These are phyloP conservation scores for Papilio xuthus DNA, from an alignment of 1,140 invertebrate genomes.

Conservation along the genomic window DNA sequence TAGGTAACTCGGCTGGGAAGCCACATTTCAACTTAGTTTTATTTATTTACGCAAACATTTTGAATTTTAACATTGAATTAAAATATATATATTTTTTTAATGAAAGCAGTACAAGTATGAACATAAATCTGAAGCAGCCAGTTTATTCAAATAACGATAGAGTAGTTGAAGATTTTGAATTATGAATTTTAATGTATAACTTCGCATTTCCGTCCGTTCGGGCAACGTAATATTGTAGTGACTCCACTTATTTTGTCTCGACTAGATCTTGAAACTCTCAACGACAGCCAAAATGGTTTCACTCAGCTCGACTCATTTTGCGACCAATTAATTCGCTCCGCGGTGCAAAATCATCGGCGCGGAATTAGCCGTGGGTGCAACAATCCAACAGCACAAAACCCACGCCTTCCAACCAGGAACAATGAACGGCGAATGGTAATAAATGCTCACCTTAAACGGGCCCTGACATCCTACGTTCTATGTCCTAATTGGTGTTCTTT, in stretches of 20 bases:
- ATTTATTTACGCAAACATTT: neutral
- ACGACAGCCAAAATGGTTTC: conserved; percentile 46
- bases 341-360: conserved; percentile 58
- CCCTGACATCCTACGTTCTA: conserved; percentile 43
- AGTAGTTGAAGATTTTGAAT: neutral
- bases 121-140: neutral
- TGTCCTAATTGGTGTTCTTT: conserved; percentile 29
- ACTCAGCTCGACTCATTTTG: conserved; percentile 47
- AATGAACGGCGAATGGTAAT: conserved; percentile 57
- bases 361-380: conserved; percentile 64
- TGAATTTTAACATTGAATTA: neutral
- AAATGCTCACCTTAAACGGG: conserved; percentile 38
- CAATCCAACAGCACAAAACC: conserved; percentile 55
- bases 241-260: conserved; percentile 1
- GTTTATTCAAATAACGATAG: neutral
- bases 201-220: neutral
- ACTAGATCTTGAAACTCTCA: neutral
- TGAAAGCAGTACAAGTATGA: neutral
- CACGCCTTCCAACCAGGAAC: conserved; percentile 58
- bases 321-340: conserved; percentile 63
- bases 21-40: too few relatives aligned
- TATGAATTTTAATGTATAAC: neutral
- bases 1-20: too few relatives aligned
- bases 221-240: neutral
- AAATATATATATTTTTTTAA: neutral